Percentiles rank a stretch among this genome's conserved stretches.
phyloP scores from a whole-genome alignment of 2,797 vertebrate species.

The Furcifer pardalis region DNA sequence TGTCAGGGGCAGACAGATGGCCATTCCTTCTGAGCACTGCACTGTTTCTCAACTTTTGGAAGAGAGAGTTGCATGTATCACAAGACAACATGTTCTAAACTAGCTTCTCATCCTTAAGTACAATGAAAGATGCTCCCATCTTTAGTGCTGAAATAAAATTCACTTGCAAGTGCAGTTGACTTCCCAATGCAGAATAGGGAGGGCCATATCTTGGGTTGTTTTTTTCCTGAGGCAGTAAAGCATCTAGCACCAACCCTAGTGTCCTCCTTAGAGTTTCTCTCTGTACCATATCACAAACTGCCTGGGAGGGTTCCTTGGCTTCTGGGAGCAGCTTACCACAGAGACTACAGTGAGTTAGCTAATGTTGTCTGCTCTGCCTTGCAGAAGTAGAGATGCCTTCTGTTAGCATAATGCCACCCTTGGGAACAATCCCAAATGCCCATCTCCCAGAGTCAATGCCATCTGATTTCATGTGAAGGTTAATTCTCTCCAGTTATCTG shows the following conservation, averaged over 20 bases:
- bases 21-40: not conserved
- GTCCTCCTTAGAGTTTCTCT: not conserved
- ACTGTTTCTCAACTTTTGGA: not conserved
- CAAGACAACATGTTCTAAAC: not conserved
- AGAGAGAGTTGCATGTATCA: not conserved
- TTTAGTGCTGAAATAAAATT: not conserved
- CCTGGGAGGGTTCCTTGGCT: not conserved
- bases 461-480: not conserved
- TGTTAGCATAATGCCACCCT: not conserved
- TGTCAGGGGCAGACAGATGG: not conserved
- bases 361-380: not conserved
- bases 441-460: not conserved
- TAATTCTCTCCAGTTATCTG: constrained; percentile 3
- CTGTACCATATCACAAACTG: not conserved
- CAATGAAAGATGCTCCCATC: not conserved
- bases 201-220: not conserved
- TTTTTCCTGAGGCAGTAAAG: not conserved
- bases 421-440: not conserved
- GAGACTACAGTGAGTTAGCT: not conserved
- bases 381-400: not conserved
- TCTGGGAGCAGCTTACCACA: not conserved
- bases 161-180: not conserved
- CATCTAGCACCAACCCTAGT: not conserved
- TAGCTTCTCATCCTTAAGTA: not conserved
- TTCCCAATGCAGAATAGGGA: not conserved